Percentiles rank a stretch among this genome's conserved stretches.
phyloP scores from a whole-genome alignment of 2,113 vertebrate species.

The Phylloscopus trochilus region DNA sequence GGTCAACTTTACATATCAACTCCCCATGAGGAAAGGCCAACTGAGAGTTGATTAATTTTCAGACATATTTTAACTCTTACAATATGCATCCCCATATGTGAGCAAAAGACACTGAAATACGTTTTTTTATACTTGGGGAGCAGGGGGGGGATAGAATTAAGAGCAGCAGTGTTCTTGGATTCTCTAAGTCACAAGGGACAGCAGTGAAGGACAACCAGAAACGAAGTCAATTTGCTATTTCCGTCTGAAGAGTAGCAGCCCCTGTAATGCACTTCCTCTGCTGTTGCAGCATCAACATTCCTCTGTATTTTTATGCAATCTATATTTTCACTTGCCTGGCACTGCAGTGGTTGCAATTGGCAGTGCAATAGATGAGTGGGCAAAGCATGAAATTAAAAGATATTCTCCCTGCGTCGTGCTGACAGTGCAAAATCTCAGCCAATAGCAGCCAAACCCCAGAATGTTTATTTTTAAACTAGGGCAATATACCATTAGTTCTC shows the following conservation, averaged over 20 bases:
- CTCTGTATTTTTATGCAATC: not conserved
- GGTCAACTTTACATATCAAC: constrained; percentile 15
- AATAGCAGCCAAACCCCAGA: not conserved
- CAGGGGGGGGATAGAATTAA: not conserved
- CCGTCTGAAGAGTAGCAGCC: not conserved
- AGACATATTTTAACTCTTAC: not conserved
- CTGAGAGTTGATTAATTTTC: not conserved
- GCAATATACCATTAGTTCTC: constrained; percentile 40
- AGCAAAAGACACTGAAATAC: not conserved
- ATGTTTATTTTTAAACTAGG: constrained; percentile 42
- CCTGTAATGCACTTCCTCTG: not conserved
- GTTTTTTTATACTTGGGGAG: not conserved
- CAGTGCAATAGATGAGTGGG: constrained; percentile 41
- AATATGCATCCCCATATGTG: not conserved
- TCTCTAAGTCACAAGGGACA: not conserved
- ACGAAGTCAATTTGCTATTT: not conserved
- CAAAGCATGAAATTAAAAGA: constrained; percentile 51
- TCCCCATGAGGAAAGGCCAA: not conserved
- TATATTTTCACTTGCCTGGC: constrained; percentile 29
- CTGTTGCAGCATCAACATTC: not conserved
- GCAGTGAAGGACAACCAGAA: not conserved
- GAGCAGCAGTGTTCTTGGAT: not conserved
- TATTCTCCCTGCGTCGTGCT: not conserved
- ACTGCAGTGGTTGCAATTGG: constrained; percentile 16
- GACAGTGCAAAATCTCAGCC: not conserved